A percentile compares a stretch with the other conserved stretches of the same genome.
Evolutionary conservation across 2,797 vertebrate genomes (phyloP).

Genomic region (Eospalax fontanierii): DNA sequence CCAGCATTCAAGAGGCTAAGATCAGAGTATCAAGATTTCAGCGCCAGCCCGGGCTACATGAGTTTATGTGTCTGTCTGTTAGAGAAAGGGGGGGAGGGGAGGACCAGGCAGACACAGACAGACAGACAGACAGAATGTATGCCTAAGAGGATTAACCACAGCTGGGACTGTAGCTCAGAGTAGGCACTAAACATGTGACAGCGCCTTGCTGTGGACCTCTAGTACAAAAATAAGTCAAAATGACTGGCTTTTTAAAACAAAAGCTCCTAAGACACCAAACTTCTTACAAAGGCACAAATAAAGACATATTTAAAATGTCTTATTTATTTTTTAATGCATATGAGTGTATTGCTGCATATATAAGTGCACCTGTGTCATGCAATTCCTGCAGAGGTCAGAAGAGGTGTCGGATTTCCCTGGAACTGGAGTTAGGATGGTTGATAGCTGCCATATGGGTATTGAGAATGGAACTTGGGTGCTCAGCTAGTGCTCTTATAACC

Average conservation of each 20-base stretch:
- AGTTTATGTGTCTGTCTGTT: not conserved
- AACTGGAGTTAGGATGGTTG: too few species aligned
- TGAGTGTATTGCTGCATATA: too few species aligned
- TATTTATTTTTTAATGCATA: too few species aligned
- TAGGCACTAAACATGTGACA: not conserved
- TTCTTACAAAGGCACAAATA: not conserved
- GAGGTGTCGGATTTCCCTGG: too few species aligned
- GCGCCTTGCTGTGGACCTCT: not conserved
- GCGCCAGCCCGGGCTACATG: not conserved
- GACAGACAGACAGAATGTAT: not conserved
- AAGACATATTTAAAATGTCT: not conserved
- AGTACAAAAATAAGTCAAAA: not conserved
- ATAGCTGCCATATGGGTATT: too few species aligned
- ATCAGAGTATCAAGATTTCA: not conserved
- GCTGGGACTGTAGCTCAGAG: not conserved
- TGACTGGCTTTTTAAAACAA: not conserved
- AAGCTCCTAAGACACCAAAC: constrained; percentile 27
- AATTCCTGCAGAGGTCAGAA: too few species aligned
- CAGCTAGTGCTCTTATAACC: too few species aligned
- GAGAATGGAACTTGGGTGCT: too few species aligned
- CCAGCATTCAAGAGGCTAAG: not conserved
- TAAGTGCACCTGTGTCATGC: too few species aligned
- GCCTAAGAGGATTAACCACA: not conserved
- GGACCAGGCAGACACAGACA: too few species aligned
- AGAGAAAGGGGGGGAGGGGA: too few species aligned